Base-by-base conservation (phyloP, 2,113 vertebrate genomes). In the Triplophysa tibetana region DNA sequence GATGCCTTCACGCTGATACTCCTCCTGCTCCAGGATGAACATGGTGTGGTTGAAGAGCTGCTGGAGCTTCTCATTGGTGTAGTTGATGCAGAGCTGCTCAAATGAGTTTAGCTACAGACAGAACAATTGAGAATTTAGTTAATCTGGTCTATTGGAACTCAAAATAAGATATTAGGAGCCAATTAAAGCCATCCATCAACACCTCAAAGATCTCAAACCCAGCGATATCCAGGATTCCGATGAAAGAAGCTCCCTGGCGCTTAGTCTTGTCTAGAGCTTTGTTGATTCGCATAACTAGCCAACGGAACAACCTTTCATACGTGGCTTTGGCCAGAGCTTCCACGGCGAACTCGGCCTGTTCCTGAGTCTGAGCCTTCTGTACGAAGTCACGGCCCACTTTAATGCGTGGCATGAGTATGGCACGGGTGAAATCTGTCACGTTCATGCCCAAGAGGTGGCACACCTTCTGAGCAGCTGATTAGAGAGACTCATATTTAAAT, bases 41-140 rank as follows among this genome's bases (percentile, higher is more conserved):
- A 99, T 99, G 70, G 97, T 99, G 90, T 99, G 98, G 92, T 99
- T 99, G 93, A 99, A 99, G 23, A 99, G 93, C 88, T 99, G 98
- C 91, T 99, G 98, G 72, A 99, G 93, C 92, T 99, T 99, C 92
- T 99, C 98, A 0, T 99, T 99, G 88, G 98, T 99, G 90, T 96
- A 99, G 92, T 99, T 99, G 91, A 99, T 99, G 73, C 98, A 99
- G 48, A 99, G 92, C 74, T 99, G 98, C 86, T 99, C 98, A n/a
- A 99, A 99, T 0, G 98, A 99, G 92, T 99, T 99, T 87, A 99
- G 80, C 97, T 99, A 43, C 48, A 74, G 19, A 62, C 2, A 80
- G 7, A 38, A 38, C 33, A 38, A 38, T 38, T 38, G 33, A 38
- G 29, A 33, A 33, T 33, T 33, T 33, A 33, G 5, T 38, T 7